Evolutionary conservation across 2,113 vertebrate genomes (phyloP).

Genomic region (Hemiscyllium ocellatum): DNA sequence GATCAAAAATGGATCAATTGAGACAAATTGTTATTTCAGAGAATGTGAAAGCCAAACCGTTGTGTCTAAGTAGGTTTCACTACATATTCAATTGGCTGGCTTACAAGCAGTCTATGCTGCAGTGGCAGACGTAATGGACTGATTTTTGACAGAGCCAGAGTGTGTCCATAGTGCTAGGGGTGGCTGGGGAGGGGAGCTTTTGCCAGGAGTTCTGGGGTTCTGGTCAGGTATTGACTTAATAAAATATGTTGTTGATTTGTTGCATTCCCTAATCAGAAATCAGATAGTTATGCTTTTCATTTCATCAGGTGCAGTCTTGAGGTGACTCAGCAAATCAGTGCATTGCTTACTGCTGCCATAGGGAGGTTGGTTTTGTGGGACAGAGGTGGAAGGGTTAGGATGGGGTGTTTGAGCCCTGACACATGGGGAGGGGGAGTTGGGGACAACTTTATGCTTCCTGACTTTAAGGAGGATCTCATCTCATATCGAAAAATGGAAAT

Average conservation of each 20-base stretch:
- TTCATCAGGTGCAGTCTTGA: not conserved
- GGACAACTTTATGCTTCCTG: not conserved
- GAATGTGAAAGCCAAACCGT: not conserved
- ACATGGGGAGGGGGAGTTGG: not conserved
- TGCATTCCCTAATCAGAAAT: not conserved
- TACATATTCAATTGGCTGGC: not conserved
- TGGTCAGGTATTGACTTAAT: too few species aligned
- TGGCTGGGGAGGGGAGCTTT: not conserved
- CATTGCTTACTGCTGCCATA: not conserved
- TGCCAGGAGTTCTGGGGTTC: not conserved
- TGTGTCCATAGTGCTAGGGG: not conserved
- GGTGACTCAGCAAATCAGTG: not conserved
- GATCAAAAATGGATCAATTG: constrained; percentile 27
- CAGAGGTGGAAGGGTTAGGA: too few species aligned
- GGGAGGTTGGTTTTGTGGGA: not conserved
- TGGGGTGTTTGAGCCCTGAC: not conserved
- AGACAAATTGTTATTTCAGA: not conserved
- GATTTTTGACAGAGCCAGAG: not conserved
- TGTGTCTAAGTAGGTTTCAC: too few species aligned
- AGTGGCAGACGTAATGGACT: not conserved
- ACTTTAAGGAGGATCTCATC: not conserved
- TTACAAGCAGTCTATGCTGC: not conserved
- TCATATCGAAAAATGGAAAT: not conserved
- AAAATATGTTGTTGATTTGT: too few species aligned
- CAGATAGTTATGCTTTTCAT: not conserved